Conservation (phyloP, 2,888 invertebrate species). For the Aphidoletes aphidimyza region DNA sequence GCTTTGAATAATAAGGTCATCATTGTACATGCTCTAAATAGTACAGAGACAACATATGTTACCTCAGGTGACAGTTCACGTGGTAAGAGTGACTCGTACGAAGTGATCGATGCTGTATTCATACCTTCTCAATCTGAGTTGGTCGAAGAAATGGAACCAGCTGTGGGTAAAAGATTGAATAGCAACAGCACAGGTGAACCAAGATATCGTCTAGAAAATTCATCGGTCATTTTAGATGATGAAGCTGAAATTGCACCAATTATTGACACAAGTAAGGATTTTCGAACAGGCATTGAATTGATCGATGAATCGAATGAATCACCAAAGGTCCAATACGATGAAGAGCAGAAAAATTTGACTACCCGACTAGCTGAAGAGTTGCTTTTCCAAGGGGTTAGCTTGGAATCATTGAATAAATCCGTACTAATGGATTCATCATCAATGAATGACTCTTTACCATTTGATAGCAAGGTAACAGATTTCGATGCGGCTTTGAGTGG, state of each 20-base stretch:
- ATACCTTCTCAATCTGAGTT: background rate
- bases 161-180: background rate
- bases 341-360: background rate
- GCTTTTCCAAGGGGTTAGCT: background rate
- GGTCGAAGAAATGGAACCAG: background rate
- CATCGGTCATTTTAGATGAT: background rate
- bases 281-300: background rate
- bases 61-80: background rate
- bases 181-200: background rate
- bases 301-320: background rate
- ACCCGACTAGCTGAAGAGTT: constrained; percentile 2
- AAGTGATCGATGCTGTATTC: background rate
- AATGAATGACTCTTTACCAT: background rate
- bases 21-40: background rate
- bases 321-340: background rate
- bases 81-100: background rate
- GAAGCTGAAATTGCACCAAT: background rate
- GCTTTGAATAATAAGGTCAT: too few species aligned
- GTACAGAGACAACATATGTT: background rate
- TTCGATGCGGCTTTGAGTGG: background rate
- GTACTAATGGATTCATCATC: background rate
- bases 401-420: background rate
- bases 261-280: background rate
- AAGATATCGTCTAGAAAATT: constrained; percentile 5
- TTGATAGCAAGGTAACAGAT: background rate